These are phyloP conservation scores for Lepidostoma basale DNA, from an alignment of 1,140 invertebrate genomes.

Conservation along the genomic window DNA sequence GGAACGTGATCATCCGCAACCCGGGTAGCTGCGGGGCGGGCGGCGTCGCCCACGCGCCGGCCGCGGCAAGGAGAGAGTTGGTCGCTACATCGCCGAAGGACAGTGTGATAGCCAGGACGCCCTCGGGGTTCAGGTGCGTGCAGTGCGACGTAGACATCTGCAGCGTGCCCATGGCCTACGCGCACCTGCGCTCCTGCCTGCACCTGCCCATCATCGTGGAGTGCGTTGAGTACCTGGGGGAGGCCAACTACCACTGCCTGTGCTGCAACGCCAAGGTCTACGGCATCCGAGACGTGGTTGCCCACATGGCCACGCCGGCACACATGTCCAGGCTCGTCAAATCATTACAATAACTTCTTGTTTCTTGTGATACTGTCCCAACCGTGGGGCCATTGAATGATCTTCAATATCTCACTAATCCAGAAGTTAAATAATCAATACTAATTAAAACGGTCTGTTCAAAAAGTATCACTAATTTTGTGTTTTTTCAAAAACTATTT, in stretches of 20 bases:
- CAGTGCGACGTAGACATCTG: neutral
- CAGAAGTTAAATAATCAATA: neutral
- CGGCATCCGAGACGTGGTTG: neutral
- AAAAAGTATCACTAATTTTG: neutral
- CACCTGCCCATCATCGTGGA: neutral
- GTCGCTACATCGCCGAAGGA: neutral
- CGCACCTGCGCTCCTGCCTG: neutral
- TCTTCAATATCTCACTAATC: neutral
- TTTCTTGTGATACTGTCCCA: neutral
- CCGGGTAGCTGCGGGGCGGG: neutral
- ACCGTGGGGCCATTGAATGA: neutral
- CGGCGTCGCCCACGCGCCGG: neutral
- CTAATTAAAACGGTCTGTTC: neutral
- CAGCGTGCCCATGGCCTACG: conserved; percentile 8
- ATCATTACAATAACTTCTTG: neutral
- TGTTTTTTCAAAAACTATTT: neutral
- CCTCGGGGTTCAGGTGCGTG: neutral
- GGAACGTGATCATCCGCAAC: neutral
- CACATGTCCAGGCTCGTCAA: neutral
- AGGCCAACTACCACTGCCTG: conserved; percentile 1
- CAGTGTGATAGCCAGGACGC: neutral
- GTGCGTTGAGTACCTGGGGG: neutral
- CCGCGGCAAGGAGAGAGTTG: neutral
- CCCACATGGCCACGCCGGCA: neutral
- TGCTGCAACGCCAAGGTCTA: neutral